Percentiles rank a stretch among this genome's conserved stretches.
Evolutionary conservation across 2,113 vertebrate species (phyloP).

Genomic region (Ammodytes marinus): DNA sequence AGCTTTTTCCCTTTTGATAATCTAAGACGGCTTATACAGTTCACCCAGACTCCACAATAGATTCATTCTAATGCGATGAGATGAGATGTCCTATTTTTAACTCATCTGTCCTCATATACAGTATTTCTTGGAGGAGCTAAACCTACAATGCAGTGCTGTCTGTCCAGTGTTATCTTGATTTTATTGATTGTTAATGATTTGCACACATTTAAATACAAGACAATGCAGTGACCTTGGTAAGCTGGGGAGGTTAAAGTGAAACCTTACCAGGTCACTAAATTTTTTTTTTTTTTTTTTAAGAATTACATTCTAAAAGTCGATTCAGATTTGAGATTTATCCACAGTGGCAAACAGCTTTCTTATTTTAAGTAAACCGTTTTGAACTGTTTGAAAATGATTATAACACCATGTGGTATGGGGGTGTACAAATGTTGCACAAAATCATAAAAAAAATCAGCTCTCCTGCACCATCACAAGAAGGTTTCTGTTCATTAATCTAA

Average conservation of each 20-base stretch:
- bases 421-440: not conserved
- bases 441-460: conserved; percentile 2
- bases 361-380: not conserved
- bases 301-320: too few species aligned
- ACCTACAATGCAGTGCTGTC: not conserved
- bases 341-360: not conserved
- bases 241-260: too few species aligned
- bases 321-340: too few species aligned
- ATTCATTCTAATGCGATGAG: not conserved
- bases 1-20: conserved; percentile 9
- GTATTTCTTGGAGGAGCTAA: not conserved
- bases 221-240: too few species aligned
- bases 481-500: conserved; percentile 3
- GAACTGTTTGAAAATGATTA: not conserved
- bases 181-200: too few species aligned
- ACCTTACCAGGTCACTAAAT: too few species aligned
- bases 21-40: not conserved
- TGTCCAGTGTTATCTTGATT: not conserved
- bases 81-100: conserved; percentile 6
- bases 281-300: too few species aligned
- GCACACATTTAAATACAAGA: too few species aligned
- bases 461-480: not conserved
- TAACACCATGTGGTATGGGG: not conserved
- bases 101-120: not conserved
- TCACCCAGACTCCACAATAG: conserved; percentile 11